These are phyloP conservation scores for Tenthredo notha DNA, from an alignment of 2,888 invertebrate genomes.

Conservation along the genomic window DNA sequence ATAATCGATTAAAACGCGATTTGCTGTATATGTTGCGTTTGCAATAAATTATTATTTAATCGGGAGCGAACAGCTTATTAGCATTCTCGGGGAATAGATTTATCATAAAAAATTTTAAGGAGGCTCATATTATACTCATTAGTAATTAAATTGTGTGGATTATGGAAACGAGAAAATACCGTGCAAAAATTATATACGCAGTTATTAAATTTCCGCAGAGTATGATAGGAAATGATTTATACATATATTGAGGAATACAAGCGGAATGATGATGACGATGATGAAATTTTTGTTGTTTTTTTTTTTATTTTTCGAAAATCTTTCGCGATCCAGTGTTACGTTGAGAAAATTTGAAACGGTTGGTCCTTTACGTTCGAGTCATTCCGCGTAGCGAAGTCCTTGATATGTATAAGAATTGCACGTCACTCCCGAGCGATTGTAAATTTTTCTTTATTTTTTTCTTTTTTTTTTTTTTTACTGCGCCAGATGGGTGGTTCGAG, in stretches of 20 bases:
- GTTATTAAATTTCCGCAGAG: background rate
- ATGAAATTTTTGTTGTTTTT: background rate
- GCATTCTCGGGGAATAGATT: slow-evolving; percentile 42
- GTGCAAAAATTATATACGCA: background rate
- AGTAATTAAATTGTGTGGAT: background rate
- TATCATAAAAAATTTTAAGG: background rate
- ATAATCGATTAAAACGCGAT: background rate
- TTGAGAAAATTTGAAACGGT: background rate
- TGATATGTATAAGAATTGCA: slow-evolving; percentile 16
- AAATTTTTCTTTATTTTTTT: background rate
- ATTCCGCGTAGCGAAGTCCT: slow-evolving; percentile 16
- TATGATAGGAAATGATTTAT: no score
- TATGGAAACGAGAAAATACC: background rate
- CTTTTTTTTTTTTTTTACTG: background rate
- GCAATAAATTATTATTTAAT: slow-evolving; percentile 53
- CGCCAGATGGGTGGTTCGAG: background rate
- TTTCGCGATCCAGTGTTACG: background rate
- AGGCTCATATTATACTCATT: background rate
- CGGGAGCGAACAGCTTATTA: slow-evolving; percentile 45
- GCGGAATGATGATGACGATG: background rate
- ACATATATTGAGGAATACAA: no score
- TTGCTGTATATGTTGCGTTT: background rate
- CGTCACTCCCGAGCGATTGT: slow-evolving; percentile 18
- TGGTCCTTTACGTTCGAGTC: background rate
- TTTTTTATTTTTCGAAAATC: background rate